Percentiles rank a stretch among this genome's conserved stretches.
Conservation (phyloP, 2,113 vertebrate genomes). For the Procavia capensis region DNA sequence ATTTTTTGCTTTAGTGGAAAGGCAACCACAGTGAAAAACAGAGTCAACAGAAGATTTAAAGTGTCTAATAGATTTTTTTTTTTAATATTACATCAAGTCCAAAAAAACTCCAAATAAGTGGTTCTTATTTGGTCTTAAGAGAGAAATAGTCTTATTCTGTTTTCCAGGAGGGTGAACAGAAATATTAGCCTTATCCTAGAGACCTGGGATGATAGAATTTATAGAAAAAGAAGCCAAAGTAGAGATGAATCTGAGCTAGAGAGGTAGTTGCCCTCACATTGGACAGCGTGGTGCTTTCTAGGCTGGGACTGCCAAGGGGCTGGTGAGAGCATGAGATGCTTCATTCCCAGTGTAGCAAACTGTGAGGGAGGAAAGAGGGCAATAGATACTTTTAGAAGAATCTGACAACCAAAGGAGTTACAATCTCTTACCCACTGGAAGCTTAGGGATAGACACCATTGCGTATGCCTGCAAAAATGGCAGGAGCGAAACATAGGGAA, state of each 20-base stretch:
- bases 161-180: background rate
- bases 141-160: constrained; percentile 43
- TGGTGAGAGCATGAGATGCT: background rate
- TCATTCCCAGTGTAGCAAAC: background rate
- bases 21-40: background rate
- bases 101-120: background rate
- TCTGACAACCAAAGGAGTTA: background rate
- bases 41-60: background rate
- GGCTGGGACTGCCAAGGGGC: background rate
- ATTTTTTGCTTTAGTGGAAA: background rate
- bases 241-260: background rate
- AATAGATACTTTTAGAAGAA: background rate
- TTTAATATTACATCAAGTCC: background rate
- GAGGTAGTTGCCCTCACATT: background rate
- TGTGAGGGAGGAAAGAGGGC: background rate
- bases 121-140: background rate
- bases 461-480: background rate
- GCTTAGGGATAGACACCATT: background rate
- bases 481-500: background rate
- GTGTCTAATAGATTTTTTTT: background rate
- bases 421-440: background rate
- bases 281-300: background rate
- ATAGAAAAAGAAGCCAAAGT: background rate
- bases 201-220: background rate
- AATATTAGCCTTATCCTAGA: background rate